These are phyloP conservation scores for Alosa alosa DNA, from an alignment of 2,113 vertebrate genomes.

Conservation along the genomic window DNA sequence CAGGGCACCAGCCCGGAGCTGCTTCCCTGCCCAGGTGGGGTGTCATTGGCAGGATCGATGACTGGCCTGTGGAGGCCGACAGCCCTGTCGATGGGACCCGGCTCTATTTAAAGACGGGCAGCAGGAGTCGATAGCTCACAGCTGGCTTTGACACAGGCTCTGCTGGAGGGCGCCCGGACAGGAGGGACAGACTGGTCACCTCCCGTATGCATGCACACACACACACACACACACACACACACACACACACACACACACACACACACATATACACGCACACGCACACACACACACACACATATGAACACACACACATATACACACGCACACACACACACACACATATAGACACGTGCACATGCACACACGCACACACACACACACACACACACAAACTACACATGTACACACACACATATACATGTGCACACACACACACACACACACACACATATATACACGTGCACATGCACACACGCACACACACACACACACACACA, in stretches of 20 bases:
- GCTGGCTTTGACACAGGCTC: neutral
- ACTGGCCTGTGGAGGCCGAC: neutral
- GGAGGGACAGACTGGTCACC: neutral
- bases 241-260: neutral
- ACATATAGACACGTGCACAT: neutral
- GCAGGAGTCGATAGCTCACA: neutral
- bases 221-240: neutral
- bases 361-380: neutral
- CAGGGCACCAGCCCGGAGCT: neutral
- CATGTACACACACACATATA: neutral
- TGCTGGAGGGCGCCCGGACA: neutral
- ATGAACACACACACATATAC: neutral
- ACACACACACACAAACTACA: neutral
- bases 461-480: too few species aligned
- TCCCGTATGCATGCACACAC: neutral
- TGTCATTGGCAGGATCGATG: neutral
- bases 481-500: neutral
- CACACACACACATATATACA: neutral
- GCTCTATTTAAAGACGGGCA: neutral
- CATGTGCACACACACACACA: neutral
- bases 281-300: neutral
- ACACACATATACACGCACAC: neutral
- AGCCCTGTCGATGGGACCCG: neutral
- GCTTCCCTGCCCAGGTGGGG: neutral
- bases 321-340: neutral